Conservation (phyloP, 92 coral and sea anemone genomes). For the Zoanthus gigantus region DNA sequence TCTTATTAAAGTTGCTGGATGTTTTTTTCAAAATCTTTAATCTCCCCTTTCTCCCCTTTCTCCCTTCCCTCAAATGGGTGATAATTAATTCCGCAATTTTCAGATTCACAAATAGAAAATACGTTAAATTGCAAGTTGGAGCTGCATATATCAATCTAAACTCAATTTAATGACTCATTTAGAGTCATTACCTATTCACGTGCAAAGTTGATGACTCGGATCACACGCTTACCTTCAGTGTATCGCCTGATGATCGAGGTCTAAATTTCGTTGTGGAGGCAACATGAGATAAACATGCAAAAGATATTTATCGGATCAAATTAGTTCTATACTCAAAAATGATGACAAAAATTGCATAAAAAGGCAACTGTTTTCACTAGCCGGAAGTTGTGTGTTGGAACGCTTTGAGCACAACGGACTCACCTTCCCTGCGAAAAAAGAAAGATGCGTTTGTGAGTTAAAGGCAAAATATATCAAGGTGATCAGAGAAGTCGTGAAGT, state of each 20-base stretch:
- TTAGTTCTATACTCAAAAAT: not conserved
- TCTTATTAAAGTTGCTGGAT: too few relatives aligned
- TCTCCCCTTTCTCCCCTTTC: too few relatives aligned
- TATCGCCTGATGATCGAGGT: slow-evolving; percentile 94
- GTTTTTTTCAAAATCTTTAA: too few relatives aligned
- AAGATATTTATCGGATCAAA: not conserved
- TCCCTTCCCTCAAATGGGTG: too few relatives aligned
- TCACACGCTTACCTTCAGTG: slow-evolving; percentile 82
- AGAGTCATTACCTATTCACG: not conserved
- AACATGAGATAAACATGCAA: slow-evolving; percentile 9
- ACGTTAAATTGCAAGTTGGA: too few relatives aligned
- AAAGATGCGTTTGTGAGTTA: not conserved
- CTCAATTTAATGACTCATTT: not conserved
- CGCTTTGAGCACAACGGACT: slow-evolving; percentile 2
- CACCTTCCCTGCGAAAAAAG: slow-evolving; percentile 85
- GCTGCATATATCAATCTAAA: too few relatives aligned
- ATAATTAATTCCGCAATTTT: too few relatives aligned
- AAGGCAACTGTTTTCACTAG: not conserved
- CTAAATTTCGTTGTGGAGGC: slow-evolving; percentile 44
- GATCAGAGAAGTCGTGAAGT: not conserved
- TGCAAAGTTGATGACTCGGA: not conserved
- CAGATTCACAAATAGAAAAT: too few relatives aligned
- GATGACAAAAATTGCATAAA: not conserved
- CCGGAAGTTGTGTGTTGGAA: not conserved
- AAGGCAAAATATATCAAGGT: not conserved